Evolutionary conservation across 2,113 vertebrate species (phyloP), one percentile per base, ranked within the genome.

Genomic region (Chamaetylas fuelleborni): DNA sequence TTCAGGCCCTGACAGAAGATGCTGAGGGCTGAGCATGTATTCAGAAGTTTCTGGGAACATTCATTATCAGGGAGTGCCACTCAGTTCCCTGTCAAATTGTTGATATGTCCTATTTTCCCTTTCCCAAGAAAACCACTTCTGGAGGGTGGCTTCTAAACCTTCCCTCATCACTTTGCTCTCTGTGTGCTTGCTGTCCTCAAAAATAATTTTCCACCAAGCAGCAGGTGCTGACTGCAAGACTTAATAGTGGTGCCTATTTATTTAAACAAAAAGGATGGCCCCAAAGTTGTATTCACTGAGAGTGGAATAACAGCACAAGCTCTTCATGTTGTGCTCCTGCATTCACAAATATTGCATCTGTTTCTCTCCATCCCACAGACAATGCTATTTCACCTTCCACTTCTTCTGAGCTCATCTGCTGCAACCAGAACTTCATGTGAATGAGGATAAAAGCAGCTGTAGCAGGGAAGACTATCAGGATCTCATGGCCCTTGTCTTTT

Each of bases 241-340:
- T 18, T 26, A 11, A 6, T 10, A 20, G 24, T 29, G 26, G 29
- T 28, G 33, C 26, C 36, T 36, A 66, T 58, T 43, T 10, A 28
- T 50, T 51, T 51, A 11, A 51, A 38, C 0, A 0, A 18, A 18
- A 72, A 42, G 26, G 25, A 33, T 31, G 31, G 9, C 9, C 25
- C 20, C 20, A 34, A 33, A 22, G 25, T 3, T 48, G 57, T 31
- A 10, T 22, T 64, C 25, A 10, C 8, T 42, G 50, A 36, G 33
- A 40, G 12, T 9, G n/a, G 12, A 74, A 40, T 45, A 25, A 24
- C 33, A 51, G 5, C 17, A 62, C 33, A 40, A 33, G 6, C 5
- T 62, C 54, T 57, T 69, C 9, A 1, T 24, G 28, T 20, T 13
- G 16, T 29, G 5, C n/a, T 80, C 18, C 29, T 2, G 5, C 13